These are phyloP conservation scores for Sigmodon hispidus DNA, from an alignment of 2,113 vertebrate genomes.

Conservation along the genomic window DNA sequence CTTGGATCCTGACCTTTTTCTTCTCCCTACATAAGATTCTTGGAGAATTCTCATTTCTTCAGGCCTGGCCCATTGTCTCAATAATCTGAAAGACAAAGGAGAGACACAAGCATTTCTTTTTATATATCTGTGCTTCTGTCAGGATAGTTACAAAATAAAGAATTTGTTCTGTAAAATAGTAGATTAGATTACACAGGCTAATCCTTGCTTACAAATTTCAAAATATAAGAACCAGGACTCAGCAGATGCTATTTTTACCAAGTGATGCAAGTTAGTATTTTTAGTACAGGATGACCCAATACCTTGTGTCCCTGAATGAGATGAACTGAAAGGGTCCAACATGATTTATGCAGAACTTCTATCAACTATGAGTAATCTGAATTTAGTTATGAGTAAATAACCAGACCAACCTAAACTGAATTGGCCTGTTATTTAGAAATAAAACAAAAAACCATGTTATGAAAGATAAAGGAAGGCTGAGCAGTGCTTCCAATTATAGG, in stretches of 20 bases:
- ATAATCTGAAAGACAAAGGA: background rate
- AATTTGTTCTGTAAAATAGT: background rate
- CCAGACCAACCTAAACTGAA: background rate
- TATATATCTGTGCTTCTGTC: background rate
- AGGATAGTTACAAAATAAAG: background rate
- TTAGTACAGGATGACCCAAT: background rate
- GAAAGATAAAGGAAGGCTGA: background rate
- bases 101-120: background rate
- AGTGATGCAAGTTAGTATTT: constrained; percentile 18
- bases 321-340: background rate
- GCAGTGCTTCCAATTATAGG: background rate
- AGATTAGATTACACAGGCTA: constrained; percentile 1
- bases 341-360: background rate
- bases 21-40: background rate
- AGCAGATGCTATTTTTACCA: background rate
- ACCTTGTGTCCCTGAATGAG: background rate
- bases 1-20: background rate
- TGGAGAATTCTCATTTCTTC: background rate
- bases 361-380: background rate
- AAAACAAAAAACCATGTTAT: background rate
- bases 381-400: constrained; percentile 16
- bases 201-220: background rate
- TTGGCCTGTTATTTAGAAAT: background rate
- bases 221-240: constrained; percentile 4
- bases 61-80: background rate